Evolutionary conservation across 2,888 invertebrate genomes (phyloP).

Genomic region (Drosophila buzzatii): DNA sequence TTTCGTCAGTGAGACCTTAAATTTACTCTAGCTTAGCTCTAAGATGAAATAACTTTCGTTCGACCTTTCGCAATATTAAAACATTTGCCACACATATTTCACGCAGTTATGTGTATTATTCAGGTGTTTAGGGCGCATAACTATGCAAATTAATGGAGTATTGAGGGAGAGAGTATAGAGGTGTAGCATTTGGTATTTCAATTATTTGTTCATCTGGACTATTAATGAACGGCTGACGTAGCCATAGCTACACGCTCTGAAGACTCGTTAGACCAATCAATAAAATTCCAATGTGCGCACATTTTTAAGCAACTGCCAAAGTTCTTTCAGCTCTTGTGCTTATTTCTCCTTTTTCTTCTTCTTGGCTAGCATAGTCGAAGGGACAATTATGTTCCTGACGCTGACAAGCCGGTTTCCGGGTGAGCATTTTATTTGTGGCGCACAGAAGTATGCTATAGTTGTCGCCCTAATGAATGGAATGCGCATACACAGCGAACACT

Average conservation of each 20-base stretch:
- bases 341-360: not conserved
- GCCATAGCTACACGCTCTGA: not conserved
- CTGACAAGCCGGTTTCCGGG: conserved; percentile 27
- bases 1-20: no score
- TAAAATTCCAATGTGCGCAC: conserved; percentile 72
- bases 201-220: conserved; percentile 56
- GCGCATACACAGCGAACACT: not conserved
- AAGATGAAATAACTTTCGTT: not conserved
- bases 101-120: conserved; percentile 12
- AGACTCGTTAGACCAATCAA: conserved; percentile 57
- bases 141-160: conserved; percentile 32
- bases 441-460: conserved; percentile 67
- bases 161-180: not conserved
- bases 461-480: conserved; percentile 16
- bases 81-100: conserved; percentile 2
- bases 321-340: not conserved
- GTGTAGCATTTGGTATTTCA: conserved; percentile 49
- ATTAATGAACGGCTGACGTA: conserved; percentile 56
- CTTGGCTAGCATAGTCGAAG: not conserved
- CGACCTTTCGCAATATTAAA: not conserved
- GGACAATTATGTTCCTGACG: conserved; percentile 42
- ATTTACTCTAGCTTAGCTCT: not conserved
- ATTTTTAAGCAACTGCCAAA: conserved; percentile 30
- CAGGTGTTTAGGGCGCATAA: conserved; percentile 15
- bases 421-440: conserved; percentile 31